Evolutionary conservation across 1,140 invertebrate species (phyloP), one percentile per base, ranked within the genome.

Genomic region (Drosophila nebulosa): DNA sequence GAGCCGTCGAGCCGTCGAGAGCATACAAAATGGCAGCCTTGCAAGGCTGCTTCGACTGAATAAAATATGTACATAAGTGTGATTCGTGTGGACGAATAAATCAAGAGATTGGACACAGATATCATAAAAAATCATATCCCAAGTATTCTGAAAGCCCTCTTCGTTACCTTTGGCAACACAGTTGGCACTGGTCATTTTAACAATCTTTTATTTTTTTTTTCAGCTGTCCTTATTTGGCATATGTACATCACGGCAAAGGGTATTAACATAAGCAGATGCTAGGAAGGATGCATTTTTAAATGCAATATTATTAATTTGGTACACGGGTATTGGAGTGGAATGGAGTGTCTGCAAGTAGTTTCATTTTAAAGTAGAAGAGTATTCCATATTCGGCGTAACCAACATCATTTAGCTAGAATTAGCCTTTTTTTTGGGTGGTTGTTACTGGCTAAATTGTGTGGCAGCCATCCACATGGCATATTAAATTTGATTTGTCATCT

Each of bases 401-500:
- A 30, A 18, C 24, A 6, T 55, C 24, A 3, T 9, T n/a, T n/a
- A n/a, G n/a, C n/a, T n/a, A n/a, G n/a, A 21, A 10, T 55, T 18
- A 7, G 1, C 4, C 22, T 3, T 27, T 4, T 42, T 59, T 39
- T 18, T 16, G 10, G 62, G 53, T 58, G 53, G 53, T 57, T 39
- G 52, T 27, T 59, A 27, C 53, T 21, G 21, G 21, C 42, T 39
- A 30, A 59, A 60, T 68, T 62, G 66, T 61, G 46, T 55, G 60
- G 16, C 39, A 46, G 42, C 78, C 73, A 80, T 90, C 79, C 79
- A 90, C 79, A 90, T 78, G 77, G 75, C 77, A 74, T 88, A 80
- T 88, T 88, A 90, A 90, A 90, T 90, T 89, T 90, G 88, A 90
- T 90, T 90, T 90, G 88, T 90, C 88, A 84, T 84, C 71, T 90